Evolutionary conservation across 2,888 invertebrate genomes (phyloP).

Genomic region (Galeruca laticollis): DNA sequence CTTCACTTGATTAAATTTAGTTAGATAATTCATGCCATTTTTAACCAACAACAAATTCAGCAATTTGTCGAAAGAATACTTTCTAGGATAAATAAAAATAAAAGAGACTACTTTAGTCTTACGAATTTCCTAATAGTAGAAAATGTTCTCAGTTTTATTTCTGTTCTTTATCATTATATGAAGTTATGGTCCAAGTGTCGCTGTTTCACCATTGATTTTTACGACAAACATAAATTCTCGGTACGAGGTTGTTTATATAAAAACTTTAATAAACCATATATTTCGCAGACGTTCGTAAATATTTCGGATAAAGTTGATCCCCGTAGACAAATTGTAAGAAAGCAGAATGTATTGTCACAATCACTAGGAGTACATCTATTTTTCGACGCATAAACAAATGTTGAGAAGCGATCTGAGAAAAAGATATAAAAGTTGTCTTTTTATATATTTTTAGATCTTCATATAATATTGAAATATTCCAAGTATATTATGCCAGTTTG

Average conservation of each 20-base stretch:
- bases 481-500: no score
- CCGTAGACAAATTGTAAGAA: background rate
- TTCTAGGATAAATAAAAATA: no score
- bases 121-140: background rate
- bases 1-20: no score
- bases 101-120: background rate
- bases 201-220: conserved; percentile 3
- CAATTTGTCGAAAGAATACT: no score
- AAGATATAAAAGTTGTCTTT: no score
- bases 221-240: conserved; percentile 3
- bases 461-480: no score
- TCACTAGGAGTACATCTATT: background rate
- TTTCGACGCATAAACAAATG: no score
- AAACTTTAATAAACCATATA: conserved; percentile 2
- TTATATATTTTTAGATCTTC: no score
- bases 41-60: no score
- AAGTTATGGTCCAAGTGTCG: conserved; percentile 6
- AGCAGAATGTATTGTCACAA: background rate
- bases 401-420: no score
- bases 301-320: background rate
- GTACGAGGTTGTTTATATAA: conserved; percentile 4
- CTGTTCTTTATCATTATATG: background rate
- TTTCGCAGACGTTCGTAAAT: background rate
- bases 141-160: conserved; percentile 1
- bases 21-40: no score